Percentiles rank a stretch among this genome's conserved stretches.
These are phyloP conservation scores for Philopotamus ludificatus DNA, from an alignment of 1,140 invertebrate genomes.

Conservation along the genomic window DNA sequence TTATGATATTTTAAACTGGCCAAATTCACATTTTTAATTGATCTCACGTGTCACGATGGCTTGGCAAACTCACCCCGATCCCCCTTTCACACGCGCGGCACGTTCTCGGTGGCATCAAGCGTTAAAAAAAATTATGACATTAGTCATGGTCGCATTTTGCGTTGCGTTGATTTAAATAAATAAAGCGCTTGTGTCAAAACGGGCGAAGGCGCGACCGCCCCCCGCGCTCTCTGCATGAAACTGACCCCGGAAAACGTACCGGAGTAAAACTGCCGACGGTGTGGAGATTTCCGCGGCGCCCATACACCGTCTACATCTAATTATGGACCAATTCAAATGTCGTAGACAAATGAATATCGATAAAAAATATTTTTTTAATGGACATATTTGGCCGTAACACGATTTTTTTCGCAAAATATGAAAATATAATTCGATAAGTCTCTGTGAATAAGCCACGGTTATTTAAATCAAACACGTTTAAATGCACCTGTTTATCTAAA, in stretches of 20 bases:
- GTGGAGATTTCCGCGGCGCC: background rate
- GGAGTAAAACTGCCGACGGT: conserved; percentile 23
- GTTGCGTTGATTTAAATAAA: conserved; percentile 2
- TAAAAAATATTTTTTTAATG: no score
- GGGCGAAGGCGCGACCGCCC: background rate
- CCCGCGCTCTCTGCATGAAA: conserved; percentile 23
- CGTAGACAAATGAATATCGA: no score
- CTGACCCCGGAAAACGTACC: conserved; percentile 33
- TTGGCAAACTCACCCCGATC: background rate
- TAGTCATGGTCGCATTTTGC: no score
- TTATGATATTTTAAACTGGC: background rate
- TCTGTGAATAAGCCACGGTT: no score
- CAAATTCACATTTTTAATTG: background rate
- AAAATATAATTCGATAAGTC: no score
- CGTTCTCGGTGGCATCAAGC: no score
- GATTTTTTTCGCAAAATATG: no score
- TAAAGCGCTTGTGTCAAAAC: background rate
- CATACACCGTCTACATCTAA: conserved; percentile 3
- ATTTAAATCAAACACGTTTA: no score
- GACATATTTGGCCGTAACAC: no score
- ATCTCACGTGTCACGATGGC: background rate
- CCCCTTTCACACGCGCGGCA: background rate
- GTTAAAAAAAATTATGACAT: no score
- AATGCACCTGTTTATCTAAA: no score
- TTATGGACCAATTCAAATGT: no score